Conservation (phyloP, 2,797 vertebrate species). For the Bradypodion ventrale region DNA sequence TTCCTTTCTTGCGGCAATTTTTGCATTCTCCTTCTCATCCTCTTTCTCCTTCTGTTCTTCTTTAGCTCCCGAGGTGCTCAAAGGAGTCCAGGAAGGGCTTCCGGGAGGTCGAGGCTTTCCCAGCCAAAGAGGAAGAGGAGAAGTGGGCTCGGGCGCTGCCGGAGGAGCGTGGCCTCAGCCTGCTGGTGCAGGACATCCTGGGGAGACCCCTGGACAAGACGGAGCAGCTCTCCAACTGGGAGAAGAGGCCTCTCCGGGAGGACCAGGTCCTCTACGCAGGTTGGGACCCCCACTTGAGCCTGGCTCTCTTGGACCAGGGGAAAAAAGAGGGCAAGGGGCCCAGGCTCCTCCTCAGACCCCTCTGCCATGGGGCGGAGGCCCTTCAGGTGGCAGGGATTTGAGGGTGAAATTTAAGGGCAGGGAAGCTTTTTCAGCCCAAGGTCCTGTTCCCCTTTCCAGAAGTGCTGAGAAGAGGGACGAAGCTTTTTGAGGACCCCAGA, state of each 20-base stretch:
- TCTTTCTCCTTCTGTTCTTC: neutral
- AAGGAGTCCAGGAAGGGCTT: constrained; percentile 15
- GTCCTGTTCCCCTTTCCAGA: neutral
- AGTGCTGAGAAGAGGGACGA: neutral
- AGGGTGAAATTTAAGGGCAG: too few species aligned
- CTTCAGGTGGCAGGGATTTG: too few species aligned
- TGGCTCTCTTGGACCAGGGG: neutral
- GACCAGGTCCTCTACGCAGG: constrained; percentile 89
- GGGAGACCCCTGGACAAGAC: constrained; percentile 87
- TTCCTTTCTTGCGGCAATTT: too few species aligned
- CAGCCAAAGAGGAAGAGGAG: neutral
- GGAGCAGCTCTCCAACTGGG: constrained; percentile 91
- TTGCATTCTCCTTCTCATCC: accelerated
- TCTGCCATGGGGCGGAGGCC: too few species aligned
- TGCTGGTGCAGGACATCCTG: constrained; percentile 84
- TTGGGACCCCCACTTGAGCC: constrained; percentile 49
- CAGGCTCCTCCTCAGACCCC: too few species aligned
- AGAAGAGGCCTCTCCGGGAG: constrained; percentile 82
- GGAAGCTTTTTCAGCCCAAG: too few species aligned
- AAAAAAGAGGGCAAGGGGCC: too few species aligned
- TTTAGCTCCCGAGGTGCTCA: constrained; percentile 62
- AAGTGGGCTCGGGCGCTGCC: constrained; percentile 47
- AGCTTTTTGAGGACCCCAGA: too few species aligned
- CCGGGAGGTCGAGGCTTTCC: constrained; percentile 13
- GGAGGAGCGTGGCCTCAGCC: constrained; percentile 84